These are phyloP conservation scores for Diglossa cyanea DNA, from an alignment of 2,797 vertebrate species.

Conservation along the genomic window DNA sequence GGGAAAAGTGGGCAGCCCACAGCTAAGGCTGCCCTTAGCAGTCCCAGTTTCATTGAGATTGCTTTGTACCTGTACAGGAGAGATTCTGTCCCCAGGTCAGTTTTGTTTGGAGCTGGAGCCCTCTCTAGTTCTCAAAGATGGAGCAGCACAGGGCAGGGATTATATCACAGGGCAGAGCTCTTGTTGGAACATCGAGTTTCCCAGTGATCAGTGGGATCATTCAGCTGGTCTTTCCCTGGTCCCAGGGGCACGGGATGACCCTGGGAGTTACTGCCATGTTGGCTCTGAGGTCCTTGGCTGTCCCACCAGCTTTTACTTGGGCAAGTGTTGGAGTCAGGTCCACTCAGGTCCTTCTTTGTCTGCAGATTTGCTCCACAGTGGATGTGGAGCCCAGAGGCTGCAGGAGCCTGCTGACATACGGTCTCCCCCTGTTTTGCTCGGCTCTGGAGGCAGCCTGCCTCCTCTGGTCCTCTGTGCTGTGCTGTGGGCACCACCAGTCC, in stretches of 20 bases:
- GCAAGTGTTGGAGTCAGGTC: background rate
- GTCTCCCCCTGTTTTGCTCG: background rate
- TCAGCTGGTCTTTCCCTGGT: background rate
- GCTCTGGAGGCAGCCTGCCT: background rate
- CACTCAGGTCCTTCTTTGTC: background rate
- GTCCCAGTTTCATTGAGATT: background rate
- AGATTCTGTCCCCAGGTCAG: fast-evolving
- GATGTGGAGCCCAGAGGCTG: fast-evolving
- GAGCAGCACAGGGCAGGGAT: fast-evolving
- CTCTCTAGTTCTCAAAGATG: fast-evolving
- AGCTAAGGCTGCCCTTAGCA: background rate
- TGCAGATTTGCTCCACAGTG: fast-evolving
- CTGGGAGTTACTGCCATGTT: fast-evolving
- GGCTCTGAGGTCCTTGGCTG: background rate
- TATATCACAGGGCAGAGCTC: fast-evolving
- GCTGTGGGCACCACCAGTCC: background rate
- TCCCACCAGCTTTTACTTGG: background rate
- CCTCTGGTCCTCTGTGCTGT: fast-evolving
- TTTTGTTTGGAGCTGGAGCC: background rate
- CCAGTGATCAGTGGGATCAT: background rate
- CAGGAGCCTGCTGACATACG: fast-evolving
- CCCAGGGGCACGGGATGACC: fast-evolving
- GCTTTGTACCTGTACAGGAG: background rate
- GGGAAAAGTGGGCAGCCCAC: fast-evolving
- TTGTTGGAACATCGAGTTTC: fast-evolving